phyloP scores from a whole-genome alignment of 2,888 invertebrate species.

The Ormyrus thymus region DNA sequence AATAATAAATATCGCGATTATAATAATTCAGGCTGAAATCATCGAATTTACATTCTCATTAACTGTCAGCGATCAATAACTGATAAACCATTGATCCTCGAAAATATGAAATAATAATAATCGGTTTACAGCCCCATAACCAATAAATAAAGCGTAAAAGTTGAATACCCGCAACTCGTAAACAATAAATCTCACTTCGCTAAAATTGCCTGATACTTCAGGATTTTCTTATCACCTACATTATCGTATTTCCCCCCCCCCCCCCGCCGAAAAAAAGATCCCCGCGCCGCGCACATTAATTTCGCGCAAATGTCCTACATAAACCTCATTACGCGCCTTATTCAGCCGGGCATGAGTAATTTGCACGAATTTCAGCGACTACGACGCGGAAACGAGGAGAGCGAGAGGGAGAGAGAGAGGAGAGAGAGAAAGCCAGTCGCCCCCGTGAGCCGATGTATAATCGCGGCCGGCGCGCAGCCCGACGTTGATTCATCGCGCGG shows the following conservation, averaged over 20 bases:
- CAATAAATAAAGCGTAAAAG: background rate
- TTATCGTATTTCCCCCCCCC: too few relatives aligned
- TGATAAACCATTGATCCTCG: too few relatives aligned
- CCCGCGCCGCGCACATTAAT: background rate
- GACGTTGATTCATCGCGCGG: slow-evolving; percentile 35
- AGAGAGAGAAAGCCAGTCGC: slow-evolving; percentile 31
- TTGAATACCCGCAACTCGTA: background rate
- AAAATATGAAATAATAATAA: too few relatives aligned
- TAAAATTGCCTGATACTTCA: background rate
- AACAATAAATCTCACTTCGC: background rate
- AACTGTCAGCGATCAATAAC: too few relatives aligned
- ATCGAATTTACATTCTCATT: too few relatives aligned
- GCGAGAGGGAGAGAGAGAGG: too few relatives aligned
- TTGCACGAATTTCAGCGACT: slow-evolving; percentile 6
- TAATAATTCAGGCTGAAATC: too few relatives aligned
- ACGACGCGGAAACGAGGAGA: background rate
- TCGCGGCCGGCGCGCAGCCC: slow-evolving; percentile 6
- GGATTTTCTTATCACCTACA: too few relatives aligned
- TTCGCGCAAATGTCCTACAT: background rate
- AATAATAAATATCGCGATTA: too few relatives aligned
- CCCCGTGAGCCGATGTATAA: slow-evolving; percentile 29
- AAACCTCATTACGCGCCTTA: too few relatives aligned
- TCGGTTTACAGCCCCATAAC: too few relatives aligned
- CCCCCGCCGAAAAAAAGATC: too few relatives aligned
- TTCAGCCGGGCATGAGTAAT: slow-evolving; percentile 9